Base-by-base conservation (phyloP, 2,113 vertebrate species). In the Xerus inauris region DNA sequence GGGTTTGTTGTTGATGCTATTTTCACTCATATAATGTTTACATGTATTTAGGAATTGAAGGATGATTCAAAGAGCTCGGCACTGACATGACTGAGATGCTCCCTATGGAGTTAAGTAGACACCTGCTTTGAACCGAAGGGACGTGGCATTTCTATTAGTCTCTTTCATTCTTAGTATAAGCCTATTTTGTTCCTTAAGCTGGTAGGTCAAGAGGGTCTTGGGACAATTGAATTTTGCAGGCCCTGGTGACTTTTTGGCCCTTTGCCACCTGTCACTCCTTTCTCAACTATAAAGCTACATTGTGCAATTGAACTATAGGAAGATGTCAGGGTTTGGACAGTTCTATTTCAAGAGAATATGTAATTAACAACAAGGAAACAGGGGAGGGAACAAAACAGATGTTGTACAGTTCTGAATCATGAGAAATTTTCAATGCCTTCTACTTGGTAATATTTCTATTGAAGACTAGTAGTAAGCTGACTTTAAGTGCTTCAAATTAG, bases 171-270 rank as follows among this genome's bases (percentile, higher is more conserved):
- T 87, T 42, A 73, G 13, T 82, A 13, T 59, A 73, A 84, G 11
- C 65, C 71, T 85, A n/a, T 94, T 97, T 95, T 94, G 32, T n/a
- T 90, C 9, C 95, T 84, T 80, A 87, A 86, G 16, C 49, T 80
- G 24, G 0, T 76, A 1, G 81, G 71, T 76, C 65, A 90, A 35
- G 28, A 57, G 51, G 94, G 19, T 40, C 65, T 76, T 47, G 10
- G 10, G 40, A 47, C 42, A 76, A n/a, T 65, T 95, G 75, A 89
- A 79, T 51, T 38, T 79, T 51, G 22, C 16, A 88, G 65, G 72
- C 40, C 77, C 47, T 38, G 28, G 38, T 90, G 71, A 94, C 57
- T 84, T 75, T 94, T 83, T 71, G 64, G 30, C 45, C 49, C 84
- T 71, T 87, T 84, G 65, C 6, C 51, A 90, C 40, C 45, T 87